Evolutionary conservation across 1,140 invertebrate genomes (phyloP).

Genomic region (Papilio xuthus): DNA sequence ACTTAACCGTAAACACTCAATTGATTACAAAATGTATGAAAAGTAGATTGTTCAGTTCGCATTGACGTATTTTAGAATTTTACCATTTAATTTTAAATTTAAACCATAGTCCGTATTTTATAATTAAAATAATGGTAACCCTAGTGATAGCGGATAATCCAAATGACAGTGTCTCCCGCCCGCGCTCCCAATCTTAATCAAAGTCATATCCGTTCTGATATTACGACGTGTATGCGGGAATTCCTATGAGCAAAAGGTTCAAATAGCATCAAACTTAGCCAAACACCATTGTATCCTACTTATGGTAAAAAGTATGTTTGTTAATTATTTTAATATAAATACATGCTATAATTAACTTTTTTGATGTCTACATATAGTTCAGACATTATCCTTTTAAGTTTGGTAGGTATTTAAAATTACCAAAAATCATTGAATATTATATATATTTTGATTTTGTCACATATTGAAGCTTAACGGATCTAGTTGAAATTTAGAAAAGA

Average conservation of each 20-base stretch:
- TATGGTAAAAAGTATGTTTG: too few relatives aligned
- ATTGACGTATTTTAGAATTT: background rate
- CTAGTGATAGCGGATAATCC: slow-evolving; percentile 29
- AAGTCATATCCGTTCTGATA: slow-evolving; percentile 27
- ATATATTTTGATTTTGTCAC: too few relatives aligned
- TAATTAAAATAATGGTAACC: slow-evolving; percentile 12
- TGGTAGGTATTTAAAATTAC: too few relatives aligned
- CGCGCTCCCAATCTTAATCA: slow-evolving; percentile 39
- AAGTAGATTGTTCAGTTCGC: background rate
- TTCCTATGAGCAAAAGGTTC: background rate
- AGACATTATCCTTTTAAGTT: too few relatives aligned
- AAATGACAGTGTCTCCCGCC: slow-evolving; percentile 34
- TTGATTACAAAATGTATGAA: background rate
- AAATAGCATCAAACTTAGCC: background rate
- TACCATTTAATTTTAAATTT: background rate
- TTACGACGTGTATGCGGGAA: slow-evolving; percentile 7
- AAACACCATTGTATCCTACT: too few relatives aligned
- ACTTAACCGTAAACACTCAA: background rate
- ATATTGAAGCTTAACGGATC: too few relatives aligned
- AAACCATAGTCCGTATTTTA: background rate
- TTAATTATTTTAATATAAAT: too few relatives aligned
- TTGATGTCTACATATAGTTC: too few relatives aligned
- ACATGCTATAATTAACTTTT: too few relatives aligned
- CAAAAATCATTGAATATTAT: too few relatives aligned
- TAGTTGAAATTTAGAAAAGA: too few relatives aligned